Base-by-base conservation (phyloP, 2,797 vertebrate species). In the Sardinella longiceps region DNA sequence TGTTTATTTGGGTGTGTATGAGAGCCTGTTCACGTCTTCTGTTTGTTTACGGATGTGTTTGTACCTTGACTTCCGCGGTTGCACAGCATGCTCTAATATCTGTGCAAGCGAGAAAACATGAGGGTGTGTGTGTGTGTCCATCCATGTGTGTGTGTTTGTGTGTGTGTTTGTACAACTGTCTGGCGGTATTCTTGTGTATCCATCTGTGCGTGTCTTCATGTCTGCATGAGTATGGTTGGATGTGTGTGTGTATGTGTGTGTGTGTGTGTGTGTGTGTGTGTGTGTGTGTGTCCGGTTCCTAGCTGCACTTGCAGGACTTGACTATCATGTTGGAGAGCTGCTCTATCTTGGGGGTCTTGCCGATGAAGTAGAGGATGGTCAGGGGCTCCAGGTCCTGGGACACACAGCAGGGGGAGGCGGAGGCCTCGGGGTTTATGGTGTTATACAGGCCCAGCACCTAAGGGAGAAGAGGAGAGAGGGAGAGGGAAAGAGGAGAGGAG, bases 261-360 rank as follows among this genome's bases (percentile, higher is more conserved):
- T 43, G 37, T 77, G 70, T 43, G 37, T 77, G 70, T 83, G 80
- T 82, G 84, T 81, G 70, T 82, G 56, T 82, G 83, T 82, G 77
- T 60, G 80, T 80, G 89, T 86, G 74, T 60, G 80, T 84, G 80
- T 84, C 85, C 80, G 53, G 83, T 84, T 90, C 94, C 95, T 98
- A 99, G 95, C 98, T 98, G 96, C 98, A 99, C 91, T 99, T 99
- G 95, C 98, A 99, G 86, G 98, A 98, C 91, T 98, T 99, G 86
- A 99, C 98, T 7, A 99, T 97, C 98, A 99, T 99, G 88, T 98
- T 99, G 86, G 98, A 99, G 88, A 99, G 97, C 89, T 99, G 98
- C 92, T 99, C 98, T 0, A 99, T 99, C 95, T 98, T 99, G 84
- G 98, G 98, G 51, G 95, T 97, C 93, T 98, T 99, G 89, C 97